phyloP scores from a whole-genome alignment of 2,797 vertebrate genomes.

The Gymnothorax javanicus region DNA sequence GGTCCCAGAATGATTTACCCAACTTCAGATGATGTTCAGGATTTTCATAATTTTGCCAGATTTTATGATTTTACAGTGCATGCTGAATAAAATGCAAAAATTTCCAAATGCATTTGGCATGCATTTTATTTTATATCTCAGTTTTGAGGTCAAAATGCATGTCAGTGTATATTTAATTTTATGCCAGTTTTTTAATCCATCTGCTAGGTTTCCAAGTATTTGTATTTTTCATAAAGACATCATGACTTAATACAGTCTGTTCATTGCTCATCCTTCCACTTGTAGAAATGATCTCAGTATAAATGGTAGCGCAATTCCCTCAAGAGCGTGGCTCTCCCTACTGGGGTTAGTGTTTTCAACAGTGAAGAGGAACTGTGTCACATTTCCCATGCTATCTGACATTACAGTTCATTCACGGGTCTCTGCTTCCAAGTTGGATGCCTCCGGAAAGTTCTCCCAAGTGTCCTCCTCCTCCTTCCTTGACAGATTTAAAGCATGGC shows the following conservation, averaged over 20 bases:
- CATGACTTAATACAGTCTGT: background rate
- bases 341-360: background rate
- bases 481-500: conserved; percentile 78
- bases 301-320: background rate
- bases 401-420: background rate
- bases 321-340: background rate
- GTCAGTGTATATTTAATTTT: background rate
- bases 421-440: background rate
- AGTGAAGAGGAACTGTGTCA: background rate
- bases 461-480: background rate
- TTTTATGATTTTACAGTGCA: background rate
- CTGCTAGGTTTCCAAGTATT: background rate
- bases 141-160: background rate
- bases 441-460: background rate
- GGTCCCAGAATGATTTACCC: background rate
- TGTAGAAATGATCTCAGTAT: background rate
- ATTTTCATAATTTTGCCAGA: background rate
- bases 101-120: background rate
- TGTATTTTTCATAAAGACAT: background rate
- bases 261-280: background rate
- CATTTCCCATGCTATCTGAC: background rate
- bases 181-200: background rate
- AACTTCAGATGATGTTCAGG: background rate
- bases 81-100: background rate
- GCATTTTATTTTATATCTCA: background rate